phyloP scores from a whole-genome alignment of 1,140 invertebrate genomes.

The Caenorhabditis inopinata region DNA sequence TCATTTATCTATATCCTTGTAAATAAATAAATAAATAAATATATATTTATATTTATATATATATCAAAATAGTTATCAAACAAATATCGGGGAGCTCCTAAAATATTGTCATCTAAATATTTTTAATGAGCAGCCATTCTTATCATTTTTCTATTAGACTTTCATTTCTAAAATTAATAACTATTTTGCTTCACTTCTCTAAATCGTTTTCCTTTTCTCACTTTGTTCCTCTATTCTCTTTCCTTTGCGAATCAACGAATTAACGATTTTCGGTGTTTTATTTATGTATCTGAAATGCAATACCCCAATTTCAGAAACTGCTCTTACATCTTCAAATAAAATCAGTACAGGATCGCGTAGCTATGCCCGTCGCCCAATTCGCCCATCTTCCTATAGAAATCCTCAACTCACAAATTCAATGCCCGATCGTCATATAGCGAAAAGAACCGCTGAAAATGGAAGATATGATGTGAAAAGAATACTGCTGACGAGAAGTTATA shows the following conservation, averaged over 20 bases:
- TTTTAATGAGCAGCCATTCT: too few relatives aligned
- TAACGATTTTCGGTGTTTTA: not conserved
- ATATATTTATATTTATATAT: too few relatives aligned
- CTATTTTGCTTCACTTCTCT: not conserved
- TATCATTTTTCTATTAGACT: too few relatives aligned
- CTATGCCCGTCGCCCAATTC: conserved; percentile 9
- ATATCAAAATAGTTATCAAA: too few relatives aligned
- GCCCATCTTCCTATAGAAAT: not conserved
- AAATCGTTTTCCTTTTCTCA: not conserved
- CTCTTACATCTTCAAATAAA: conserved; percentile 2
- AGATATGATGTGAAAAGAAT: conserved; percentile 69
- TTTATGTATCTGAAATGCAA: not conserved
- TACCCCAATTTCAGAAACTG: not conserved
- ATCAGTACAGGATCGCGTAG: not conserved
- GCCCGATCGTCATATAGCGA: conserved; percentile 36
- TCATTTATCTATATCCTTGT: too few relatives aligned
- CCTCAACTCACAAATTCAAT: not conserved
- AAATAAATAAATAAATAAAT: too few relatives aligned
- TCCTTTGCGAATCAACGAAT: conserved; percentile 6
- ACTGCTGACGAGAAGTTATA: conserved; percentile 72
- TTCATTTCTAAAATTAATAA: not conserved
- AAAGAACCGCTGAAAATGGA: not conserved
- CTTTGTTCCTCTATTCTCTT: not conserved
- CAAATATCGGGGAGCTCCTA: too few relatives aligned
- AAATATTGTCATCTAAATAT: too few relatives aligned